phyloP scores from a whole-genome alignment of 2,797 vertebrate species.

The Acanthis flammea region DNA sequence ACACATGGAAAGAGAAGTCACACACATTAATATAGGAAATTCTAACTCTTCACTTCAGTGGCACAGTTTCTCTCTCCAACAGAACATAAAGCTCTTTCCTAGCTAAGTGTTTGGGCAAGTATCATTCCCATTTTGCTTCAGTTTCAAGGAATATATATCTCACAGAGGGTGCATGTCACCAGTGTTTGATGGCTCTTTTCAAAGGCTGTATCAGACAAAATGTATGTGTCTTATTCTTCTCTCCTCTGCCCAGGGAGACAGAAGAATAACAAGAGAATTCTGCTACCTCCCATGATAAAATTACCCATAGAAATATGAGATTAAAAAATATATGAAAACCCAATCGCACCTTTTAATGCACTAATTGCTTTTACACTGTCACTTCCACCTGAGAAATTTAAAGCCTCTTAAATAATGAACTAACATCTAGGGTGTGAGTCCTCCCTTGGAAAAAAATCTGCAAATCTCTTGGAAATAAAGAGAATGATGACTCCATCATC shows the following conservation, averaged over 20 bases:
- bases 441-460: neutral
- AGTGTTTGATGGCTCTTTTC: neutral
- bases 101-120: neutral
- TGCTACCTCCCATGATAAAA: neutral
- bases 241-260: neutral
- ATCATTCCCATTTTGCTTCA: neutral
- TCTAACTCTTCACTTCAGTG: neutral
- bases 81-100: neutral
- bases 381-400: neutral
- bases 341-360: neutral
- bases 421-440: neutral
- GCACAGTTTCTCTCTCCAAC: neutral
- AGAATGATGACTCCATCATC: neutral
- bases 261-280: neutral
- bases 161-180: neutral
- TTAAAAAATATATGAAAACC: neutral
- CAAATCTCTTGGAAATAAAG: neutral
- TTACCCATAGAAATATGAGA: neutral
- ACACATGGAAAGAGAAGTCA: neutral
- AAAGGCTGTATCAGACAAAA: neutral
- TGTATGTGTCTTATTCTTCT: neutral
- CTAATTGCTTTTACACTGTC: neutral
- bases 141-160: neutral
- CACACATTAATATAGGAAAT: neutral
- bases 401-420: neutral